Percentiles rank a stretch among this genome's conserved stretches.
These are phyloP conservation scores for Coenonympha arcania DNA, from an alignment of 2,888 invertebrate species.

Conservation along the genomic window DNA sequence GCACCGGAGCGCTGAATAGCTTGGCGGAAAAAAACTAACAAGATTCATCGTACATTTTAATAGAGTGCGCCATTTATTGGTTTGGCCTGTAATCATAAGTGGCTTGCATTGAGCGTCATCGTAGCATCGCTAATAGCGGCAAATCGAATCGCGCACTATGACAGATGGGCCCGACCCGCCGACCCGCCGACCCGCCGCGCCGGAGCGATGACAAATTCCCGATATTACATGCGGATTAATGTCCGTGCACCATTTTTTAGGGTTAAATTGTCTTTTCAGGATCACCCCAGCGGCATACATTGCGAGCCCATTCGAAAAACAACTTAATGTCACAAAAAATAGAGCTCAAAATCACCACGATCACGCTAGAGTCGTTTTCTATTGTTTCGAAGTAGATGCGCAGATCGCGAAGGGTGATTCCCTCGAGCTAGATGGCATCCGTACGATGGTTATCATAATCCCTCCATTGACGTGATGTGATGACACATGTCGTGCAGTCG, in stretches of 20 bases:
- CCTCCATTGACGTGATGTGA: conserved; percentile 74
- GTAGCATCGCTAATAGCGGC: conserved; percentile 51
- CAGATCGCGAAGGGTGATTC: conserved; percentile 72
- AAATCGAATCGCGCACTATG: conserved; percentile 62
- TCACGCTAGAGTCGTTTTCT: conserved; percentile 35
- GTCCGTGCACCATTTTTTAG: conserved; percentile 71
- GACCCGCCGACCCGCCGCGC: conserved; percentile 42
- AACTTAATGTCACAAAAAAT: conserved; percentile 25
- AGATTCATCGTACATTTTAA: neutral
- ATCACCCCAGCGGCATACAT: conserved; percentile 44
- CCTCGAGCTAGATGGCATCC: conserved; percentile 66
- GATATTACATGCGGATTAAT: conserved; percentile 75
- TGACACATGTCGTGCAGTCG: conserved; percentile 72
- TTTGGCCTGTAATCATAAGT: conserved; percentile 34
- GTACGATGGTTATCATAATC: conserved; percentile 74
- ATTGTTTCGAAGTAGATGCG: conserved; percentile 40
- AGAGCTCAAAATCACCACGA: conserved; percentile 33
- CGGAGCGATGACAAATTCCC: conserved; percentile 71
- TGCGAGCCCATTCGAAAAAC: conserved; percentile 23
- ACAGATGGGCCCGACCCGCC: conserved; percentile 65
- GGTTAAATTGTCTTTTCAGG: conserved; percentile 72
- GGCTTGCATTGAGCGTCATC: conserved; percentile 33
- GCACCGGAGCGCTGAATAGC: too few species aligned
- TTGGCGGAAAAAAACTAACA: too few species aligned
- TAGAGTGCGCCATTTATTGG: conserved; percentile 10